These are phyloP conservation scores for Thereva unica DNA, from an alignment of 2,888 invertebrate species.

Conservation along the genomic window DNA sequence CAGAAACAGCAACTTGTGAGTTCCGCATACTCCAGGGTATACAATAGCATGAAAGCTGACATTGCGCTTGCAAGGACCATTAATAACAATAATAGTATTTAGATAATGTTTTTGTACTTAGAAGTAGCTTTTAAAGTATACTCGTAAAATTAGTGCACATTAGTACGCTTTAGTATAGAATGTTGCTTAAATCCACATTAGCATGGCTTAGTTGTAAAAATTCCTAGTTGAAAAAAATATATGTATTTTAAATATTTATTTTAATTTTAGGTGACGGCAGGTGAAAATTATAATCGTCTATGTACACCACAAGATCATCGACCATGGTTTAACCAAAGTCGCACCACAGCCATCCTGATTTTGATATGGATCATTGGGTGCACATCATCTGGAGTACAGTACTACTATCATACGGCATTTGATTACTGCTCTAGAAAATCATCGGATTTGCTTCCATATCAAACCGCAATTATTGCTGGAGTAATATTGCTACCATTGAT, in stretches of 20 bases:
- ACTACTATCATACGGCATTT: conserved; percentile 65
- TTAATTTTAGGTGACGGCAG: conserved; percentile 60
- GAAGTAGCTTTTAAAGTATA: no score
- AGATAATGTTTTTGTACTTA: background rate
- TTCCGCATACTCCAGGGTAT: no score
- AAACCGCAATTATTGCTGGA: conserved; percentile 62
- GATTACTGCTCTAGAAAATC: conserved; percentile 69
- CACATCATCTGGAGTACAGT: conserved; percentile 65
- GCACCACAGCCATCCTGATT: conserved; percentile 62
- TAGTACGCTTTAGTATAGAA: conserved; percentile 13
- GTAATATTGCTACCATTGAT: conserved; percentile 66
- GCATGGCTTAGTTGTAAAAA: conserved; percentile 17
- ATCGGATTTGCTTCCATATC: conserved; percentile 63
- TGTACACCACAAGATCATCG: conserved; percentile 61
- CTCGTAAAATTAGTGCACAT: conserved; percentile 4
- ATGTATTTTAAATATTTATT: conserved; percentile 6
- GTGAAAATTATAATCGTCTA: conserved; percentile 69
- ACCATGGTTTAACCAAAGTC: conserved; percentile 48
- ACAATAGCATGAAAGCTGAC: no score
- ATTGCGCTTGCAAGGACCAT: no score
- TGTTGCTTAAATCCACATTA: conserved; percentile 10
- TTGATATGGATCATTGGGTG: conserved; percentile 64
- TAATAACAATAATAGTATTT: background rate
- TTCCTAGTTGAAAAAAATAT: background rate
- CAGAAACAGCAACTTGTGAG: no score